Percentiles rank a stretch among this genome's conserved stretches.
Evolutionary conservation across 2,888 invertebrate genomes (phyloP).

Genomic region (Acanthosepion lycidas): DNA sequence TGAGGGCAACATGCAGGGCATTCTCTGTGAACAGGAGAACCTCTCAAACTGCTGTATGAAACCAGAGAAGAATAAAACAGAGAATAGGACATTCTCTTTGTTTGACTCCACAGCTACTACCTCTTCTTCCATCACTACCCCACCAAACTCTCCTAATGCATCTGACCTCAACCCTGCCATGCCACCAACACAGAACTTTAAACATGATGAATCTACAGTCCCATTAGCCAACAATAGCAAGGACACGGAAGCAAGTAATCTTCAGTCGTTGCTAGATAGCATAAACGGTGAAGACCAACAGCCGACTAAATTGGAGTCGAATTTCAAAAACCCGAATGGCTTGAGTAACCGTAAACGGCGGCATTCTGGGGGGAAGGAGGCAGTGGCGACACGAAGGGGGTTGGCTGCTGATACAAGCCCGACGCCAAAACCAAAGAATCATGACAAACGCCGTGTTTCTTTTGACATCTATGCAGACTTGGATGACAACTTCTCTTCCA

Average conservation of each 20-base stretch:
- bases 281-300: background rate
- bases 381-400: background rate
- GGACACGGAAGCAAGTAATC: background rate
- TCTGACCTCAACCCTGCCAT: background rate
- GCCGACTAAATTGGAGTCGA: background rate
- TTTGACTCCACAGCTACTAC: background rate
- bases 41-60: conserved; percentile 6
- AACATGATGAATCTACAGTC: background rate
- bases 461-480: conserved; percentile 41
- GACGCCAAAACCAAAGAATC: background rate
- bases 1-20: background rate
- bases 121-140: background rate
- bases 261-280: background rate
- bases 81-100: background rate
- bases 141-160: background rate
- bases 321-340: background rate
- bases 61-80: background rate
- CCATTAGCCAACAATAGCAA: background rate
- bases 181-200: background rate
- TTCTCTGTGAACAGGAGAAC: conserved; percentile 25
- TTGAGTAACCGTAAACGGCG: background rate
- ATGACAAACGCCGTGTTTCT: background rate
- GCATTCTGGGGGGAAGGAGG: background rate
- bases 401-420: background rate
- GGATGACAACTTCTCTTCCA: background rate